Percentiles rank a stretch among this genome's conserved stretches.
Conservation (phyloP, 2,113 vertebrate species). For the Festucalex cinctus region DNA sequence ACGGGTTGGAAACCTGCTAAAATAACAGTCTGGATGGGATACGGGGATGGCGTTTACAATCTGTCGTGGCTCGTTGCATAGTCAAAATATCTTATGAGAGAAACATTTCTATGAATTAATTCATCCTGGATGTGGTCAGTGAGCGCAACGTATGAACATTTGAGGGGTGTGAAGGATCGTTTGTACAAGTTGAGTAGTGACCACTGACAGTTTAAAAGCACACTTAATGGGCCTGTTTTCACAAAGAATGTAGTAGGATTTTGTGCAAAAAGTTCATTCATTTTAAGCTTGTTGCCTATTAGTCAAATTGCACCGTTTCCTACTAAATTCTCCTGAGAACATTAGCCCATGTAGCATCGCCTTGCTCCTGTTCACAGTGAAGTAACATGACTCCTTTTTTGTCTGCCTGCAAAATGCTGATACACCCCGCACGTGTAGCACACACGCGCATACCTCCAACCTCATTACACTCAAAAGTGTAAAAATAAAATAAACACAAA, state of each 20-base stretch:
- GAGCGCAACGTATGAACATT: not conserved
- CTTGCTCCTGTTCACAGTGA: slow-evolving; percentile 25
- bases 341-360: slow-evolving; percentile 13
- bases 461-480: slow-evolving; percentile 59
- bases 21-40: slow-evolving; percentile 34
- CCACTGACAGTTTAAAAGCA: slow-evolving; percentile 21
- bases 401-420: slow-evolving; percentile 55
- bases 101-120: not conserved
- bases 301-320: not conserved
- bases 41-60: slow-evolving; percentile 16
- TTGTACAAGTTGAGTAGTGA: not conserved
- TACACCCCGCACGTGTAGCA: slow-evolving; percentile 44
- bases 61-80: slow-evolving; percentile 21
- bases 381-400: slow-evolving; percentile 55
- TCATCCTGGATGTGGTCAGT: not conserved
- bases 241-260: not conserved
- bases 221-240: slow-evolving; percentile 3
- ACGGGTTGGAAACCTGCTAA: slow-evolving; percentile 41
- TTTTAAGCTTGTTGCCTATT: no score
- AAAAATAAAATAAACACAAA: slow-evolving; percentile 38
- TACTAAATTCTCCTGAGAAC: not conserved
- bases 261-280: no score
- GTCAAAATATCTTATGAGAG: not conserved
- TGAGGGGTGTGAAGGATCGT: not conserved
- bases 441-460: slow-evolving; percentile 41